phyloP scores from a whole-genome alignment of 1,140 invertebrate genomes.

The Himalopsyche phryganea region DNA sequence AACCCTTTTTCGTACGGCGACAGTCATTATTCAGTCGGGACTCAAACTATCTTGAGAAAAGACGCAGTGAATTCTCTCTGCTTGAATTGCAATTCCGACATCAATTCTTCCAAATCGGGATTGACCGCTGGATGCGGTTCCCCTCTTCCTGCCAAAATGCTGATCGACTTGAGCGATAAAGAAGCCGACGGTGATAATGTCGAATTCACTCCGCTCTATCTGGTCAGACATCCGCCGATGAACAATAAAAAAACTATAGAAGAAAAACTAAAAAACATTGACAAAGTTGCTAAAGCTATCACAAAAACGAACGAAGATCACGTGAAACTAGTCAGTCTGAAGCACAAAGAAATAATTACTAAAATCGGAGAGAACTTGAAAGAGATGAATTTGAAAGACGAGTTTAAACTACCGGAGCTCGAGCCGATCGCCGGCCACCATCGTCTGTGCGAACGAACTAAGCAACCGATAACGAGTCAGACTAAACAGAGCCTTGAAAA shows the following conservation, averaged over 20 bases:
- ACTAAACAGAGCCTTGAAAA: slow-evolving; percentile 45
- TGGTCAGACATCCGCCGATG: slow-evolving; percentile 37
- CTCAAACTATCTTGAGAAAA: slow-evolving; percentile 54
- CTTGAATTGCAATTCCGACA: slow-evolving; percentile 54
- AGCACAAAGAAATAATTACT: slow-evolving; percentile 36
- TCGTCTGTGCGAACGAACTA: slow-evolving; percentile 55
- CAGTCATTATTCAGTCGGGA: slow-evolving; percentile 57
- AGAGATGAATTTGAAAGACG: slow-evolving; percentile 39
- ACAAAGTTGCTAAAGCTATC: background rate
- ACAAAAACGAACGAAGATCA: slow-evolving; percentile 21
- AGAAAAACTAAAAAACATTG: background rate
- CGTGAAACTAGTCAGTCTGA: slow-evolving; percentile 26
- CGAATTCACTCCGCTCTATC: slow-evolving; percentile 38
- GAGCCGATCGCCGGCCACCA: slow-evolving; percentile 58
- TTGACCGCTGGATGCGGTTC: slow-evolving; percentile 44
- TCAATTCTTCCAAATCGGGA: slow-evolving; percentile 45
- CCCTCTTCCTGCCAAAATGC: slow-evolving; percentile 39
- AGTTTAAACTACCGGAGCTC: slow-evolving; percentile 40
- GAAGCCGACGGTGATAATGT: slow-evolving; percentile 33
- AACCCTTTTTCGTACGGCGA: slow-evolving; percentile 59
- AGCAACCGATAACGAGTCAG: slow-evolving; percentile 44
- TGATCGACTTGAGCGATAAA: slow-evolving; percentile 20
- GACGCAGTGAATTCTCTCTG: slow-evolving; percentile 55
- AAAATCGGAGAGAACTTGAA: slow-evolving; percentile 41
- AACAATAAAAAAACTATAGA: background rate